Conservation (phyloP, 2,888 invertebrate genomes). For the Amiota mariae region DNA sequence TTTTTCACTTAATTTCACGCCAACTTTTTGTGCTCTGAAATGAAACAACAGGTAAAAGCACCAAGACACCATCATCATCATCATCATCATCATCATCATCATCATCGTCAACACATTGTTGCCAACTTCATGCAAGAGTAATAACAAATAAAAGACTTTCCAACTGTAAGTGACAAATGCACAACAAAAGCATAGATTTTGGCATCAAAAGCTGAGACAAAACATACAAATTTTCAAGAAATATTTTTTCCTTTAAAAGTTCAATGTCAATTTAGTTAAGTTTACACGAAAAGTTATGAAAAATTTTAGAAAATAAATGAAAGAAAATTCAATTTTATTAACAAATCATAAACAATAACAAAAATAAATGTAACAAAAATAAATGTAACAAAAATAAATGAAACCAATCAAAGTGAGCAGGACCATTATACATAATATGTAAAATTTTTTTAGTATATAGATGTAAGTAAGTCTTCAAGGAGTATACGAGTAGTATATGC, state of each 20-base stretch:
- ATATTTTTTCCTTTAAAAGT: not conserved
- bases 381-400: not conserved
- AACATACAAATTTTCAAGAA: not conserved
- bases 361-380: not conserved
- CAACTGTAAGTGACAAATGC: constrained; percentile 20
- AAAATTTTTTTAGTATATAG: too few species aligned
- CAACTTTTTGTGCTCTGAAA: too few species aligned
- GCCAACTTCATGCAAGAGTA: not conserved
- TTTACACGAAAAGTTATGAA: not conserved
- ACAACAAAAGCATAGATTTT: not conserved
- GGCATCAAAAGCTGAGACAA: not conserved
- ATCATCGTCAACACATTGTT: not conserved
- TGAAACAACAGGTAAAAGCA: too few species aligned
- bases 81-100: too few species aligned
- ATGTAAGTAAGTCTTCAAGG: too few species aligned
- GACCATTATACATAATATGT: too few species aligned
- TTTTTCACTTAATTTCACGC: too few species aligned
- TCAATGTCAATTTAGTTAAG: constrained; percentile 10
- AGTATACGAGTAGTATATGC: too few species aligned
- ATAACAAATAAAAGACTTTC: not conserved
- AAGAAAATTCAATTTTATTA: constrained; percentile 16
- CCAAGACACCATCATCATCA: too few species aligned
- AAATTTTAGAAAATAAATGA: not conserved
- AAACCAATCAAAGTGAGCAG: too few species aligned
- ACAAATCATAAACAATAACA: constrained; percentile 17